These are phyloP conservation scores for Xenopus laevis DNA, from an alignment of 2,113 vertebrate genomes.

Conservation along the genomic window DNA sequence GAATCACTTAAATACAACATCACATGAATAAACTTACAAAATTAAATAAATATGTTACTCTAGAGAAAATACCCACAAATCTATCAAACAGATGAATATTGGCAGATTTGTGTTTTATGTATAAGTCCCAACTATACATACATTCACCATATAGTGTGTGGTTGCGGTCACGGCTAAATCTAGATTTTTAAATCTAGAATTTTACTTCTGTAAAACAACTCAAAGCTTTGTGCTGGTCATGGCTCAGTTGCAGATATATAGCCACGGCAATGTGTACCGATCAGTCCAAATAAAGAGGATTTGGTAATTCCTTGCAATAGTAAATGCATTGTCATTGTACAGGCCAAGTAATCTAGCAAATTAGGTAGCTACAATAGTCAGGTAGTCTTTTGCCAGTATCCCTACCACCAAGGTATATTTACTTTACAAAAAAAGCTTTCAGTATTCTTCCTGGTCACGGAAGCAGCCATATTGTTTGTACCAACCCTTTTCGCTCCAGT, in stretches of 20 bases:
- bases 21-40: conserved; percentile 55
- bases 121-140: neutral
- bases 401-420: no score
- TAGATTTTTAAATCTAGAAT: neutral
- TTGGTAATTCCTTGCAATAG: neutral
- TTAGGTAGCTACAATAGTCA: neutral
- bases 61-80: conserved; percentile 54
- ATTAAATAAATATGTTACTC: conserved; percentile 71
- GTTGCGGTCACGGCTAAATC: neutral
- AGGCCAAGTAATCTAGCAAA: neutral
- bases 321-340: neutral
- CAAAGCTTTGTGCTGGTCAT: neutral
- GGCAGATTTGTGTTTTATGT: no score
- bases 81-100: conserved; percentile 41
- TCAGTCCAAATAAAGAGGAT: no score
- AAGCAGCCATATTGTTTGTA: no score
- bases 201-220: neutral
- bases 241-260: no score
- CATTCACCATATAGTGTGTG: conserved; percentile 5
- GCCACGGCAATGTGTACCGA: no score
- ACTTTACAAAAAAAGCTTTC: no score
- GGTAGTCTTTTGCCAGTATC: no score
- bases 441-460: no score
- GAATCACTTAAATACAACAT: conserved; percentile 67
- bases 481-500: no score